These are phyloP conservation scores for Orycteropus afer DNA, from an alignment of 2,113 vertebrate genomes.

Conservation along the genomic window DNA sequence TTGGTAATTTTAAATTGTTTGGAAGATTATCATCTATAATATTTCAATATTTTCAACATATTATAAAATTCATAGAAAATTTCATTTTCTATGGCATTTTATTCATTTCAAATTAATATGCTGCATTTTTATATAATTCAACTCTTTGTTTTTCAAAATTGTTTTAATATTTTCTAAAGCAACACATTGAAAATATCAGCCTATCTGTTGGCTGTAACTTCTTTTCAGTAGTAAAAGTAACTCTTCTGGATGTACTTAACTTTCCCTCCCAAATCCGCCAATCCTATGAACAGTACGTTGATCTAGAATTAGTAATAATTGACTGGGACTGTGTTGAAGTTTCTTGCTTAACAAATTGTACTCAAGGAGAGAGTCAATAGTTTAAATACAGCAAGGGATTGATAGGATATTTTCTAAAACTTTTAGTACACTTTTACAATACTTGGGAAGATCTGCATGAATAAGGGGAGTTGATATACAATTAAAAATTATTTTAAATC, in stretches of 20 bases:
- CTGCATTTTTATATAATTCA: not conserved
- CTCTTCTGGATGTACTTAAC: not conserved
- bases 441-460: not conserved
- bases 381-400: not conserved
- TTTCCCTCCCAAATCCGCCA: not conserved
- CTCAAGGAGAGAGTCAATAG: not conserved
- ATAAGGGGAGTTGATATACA: not conserved
- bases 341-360: not conserved
- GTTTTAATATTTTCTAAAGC: not conserved
- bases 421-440: not conserved
- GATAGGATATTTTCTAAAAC: not conserved
- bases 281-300: not conserved
- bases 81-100: constrained; percentile 11
- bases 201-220: not conserved
- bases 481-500: constrained; percentile 6
- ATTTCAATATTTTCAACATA: not conserved
- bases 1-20: not conserved
- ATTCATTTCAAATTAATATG: constrained; percentile 12
- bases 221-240: not conserved
- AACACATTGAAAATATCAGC: not conserved
- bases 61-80: not conserved
- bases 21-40: not conserved
- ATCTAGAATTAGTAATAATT: not conserved
- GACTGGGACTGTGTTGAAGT: not conserved
- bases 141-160: constrained; percentile 38